Evolutionary conservation across 1,140 invertebrate species (phyloP).

Genomic region (Bombyx mandarina): DNA sequence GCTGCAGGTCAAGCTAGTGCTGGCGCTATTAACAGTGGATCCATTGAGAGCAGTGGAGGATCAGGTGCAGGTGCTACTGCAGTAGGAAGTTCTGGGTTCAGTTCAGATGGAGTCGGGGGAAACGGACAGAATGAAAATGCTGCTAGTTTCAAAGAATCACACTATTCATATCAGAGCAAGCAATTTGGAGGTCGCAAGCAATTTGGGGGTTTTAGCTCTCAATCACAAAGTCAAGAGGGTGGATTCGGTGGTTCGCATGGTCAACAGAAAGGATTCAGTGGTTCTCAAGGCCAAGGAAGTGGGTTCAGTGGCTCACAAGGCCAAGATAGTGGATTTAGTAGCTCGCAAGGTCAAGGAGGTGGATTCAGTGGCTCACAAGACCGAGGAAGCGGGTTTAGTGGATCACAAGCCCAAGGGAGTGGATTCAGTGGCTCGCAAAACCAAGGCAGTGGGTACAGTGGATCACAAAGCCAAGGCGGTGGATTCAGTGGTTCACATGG

Average conservation of each 20-base stretch:
- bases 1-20: not conserved
- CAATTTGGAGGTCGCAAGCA: not conserved
- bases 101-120: slow-evolving; percentile 4
- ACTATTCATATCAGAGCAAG: not conserved
- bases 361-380: slow-evolving; percentile 11
- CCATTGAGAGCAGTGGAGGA: not conserved
- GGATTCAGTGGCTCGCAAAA: not conserved
- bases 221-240: not conserved
- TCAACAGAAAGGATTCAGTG: slow-evolving; percentile 7
- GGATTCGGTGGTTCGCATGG: slow-evolving; percentile 1
- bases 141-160: no score
- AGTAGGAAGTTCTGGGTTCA: slow-evolving; percentile 3
- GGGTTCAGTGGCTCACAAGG: slow-evolving; percentile 5
- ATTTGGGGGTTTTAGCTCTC: not conserved
- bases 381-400: slow-evolving; percentile 4
- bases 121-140: not conserved
- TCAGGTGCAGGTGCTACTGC: not conserved
- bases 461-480: not conserved
- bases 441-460: not conserved
- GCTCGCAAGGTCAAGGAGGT: no score
- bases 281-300: slow-evolving; percentile 8
- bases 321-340: slow-evolving; percentile 3
- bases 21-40: no score
- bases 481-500: not conserved
- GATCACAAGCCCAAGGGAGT: slow-evolving; percentile 4